Conservation (phyloP, 2,113 vertebrate genomes). For the Marmota monax region DNA sequence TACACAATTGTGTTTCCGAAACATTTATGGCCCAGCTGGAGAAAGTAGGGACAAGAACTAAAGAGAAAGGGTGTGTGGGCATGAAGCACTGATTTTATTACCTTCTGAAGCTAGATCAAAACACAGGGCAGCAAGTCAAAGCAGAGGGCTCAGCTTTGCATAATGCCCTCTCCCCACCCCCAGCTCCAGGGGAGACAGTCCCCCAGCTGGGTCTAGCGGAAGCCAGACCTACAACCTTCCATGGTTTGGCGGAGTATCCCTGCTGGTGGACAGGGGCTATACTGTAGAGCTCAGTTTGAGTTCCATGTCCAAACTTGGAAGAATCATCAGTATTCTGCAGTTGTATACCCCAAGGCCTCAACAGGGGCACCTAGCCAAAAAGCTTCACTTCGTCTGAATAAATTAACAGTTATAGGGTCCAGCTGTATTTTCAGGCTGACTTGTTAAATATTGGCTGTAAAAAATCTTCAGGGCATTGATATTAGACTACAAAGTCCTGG, state of each 20-base stretch:
- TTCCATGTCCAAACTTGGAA: conserved; percentile 70
- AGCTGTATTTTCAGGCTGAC: conserved; percentile 82
- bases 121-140: conserved; percentile 43
- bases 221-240: conserved; percentile 78
- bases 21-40: neutral
- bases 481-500: conserved; percentile 57
- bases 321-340: conserved; percentile 81
- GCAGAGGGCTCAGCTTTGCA: conserved; percentile 39
- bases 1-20: conserved; percentile 14
- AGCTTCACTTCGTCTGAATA: conserved; percentile 79
- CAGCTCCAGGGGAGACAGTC: conserved; percentile 48
- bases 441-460: conserved; percentile 80
- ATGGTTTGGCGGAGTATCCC: conserved; percentile 70
- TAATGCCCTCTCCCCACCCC: neutral
- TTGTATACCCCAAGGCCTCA: conserved; percentile 76
- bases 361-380: conserved; percentile 75
- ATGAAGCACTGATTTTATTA: conserved; percentile 58
- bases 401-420: conserved; percentile 81
- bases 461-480: conserved; percentile 72
- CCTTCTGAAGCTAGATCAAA: conserved; percentile 50
- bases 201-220: conserved; percentile 75
- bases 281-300: conserved; percentile 75
- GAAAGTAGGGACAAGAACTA: conserved; percentile 37
- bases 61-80: neutral
- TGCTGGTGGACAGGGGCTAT: conserved; percentile 74